Evolutionary conservation across 2,797 vertebrate genomes (phyloP).

Genomic region (Dallia pectoralis): DNA sequence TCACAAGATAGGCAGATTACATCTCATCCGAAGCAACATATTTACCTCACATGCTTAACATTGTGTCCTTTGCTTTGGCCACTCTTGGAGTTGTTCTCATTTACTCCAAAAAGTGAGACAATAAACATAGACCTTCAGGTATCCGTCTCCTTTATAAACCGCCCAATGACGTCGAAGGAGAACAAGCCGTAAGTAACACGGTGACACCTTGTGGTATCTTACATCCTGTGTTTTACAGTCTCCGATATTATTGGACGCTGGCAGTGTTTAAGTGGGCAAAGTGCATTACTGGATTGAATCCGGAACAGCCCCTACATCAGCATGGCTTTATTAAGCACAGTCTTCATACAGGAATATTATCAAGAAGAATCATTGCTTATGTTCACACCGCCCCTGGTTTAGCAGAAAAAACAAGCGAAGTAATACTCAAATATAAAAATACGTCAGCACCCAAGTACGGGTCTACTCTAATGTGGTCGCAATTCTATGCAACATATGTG

Average conservation of each 20-base stretch:
- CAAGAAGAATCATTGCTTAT: conserved; percentile 22
- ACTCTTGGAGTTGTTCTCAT: conserved; percentile 40
- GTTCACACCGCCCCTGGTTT: neutral
- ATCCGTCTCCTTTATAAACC: conserved; percentile 17
- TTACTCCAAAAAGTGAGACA: neutral
- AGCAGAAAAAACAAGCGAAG: neutral
- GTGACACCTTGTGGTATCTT: neutral
- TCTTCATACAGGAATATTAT: conserved; percentile 24
- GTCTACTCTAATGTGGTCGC: neutral
- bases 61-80: no score
- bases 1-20: no score
- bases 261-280: conserved; percentile 18
- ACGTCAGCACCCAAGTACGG: neutral
- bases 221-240: conserved; percentile 9
- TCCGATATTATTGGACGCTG: conserved; percentile 18
- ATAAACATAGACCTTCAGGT: conserved; percentile 19
- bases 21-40: no score
- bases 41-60: no score
- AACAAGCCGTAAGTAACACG: conserved; percentile 40
- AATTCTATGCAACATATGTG: neutral
- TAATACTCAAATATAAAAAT: neutral
- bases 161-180: conserved; percentile 22
- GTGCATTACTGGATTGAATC: conserved; percentile 28
- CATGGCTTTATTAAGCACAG: conserved; percentile 11
- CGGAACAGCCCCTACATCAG: conserved; percentile 21